phyloP scores from a whole-genome alignment of 2,888 invertebrate species.

The Protodeltote pygarga region DNA sequence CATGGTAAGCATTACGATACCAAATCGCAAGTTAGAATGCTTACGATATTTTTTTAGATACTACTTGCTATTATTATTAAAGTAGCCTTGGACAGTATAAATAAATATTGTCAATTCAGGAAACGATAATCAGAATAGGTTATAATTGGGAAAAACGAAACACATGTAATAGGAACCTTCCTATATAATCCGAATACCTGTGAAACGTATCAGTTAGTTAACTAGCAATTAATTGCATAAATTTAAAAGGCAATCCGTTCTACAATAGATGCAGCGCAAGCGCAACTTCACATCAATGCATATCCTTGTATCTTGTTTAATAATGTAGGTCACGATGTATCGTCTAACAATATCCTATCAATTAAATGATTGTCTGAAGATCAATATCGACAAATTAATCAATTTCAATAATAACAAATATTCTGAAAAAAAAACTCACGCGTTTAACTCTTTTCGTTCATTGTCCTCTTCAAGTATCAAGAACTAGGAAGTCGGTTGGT shows the following conservation, averaged over 20 bases:
- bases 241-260: slow-evolving; percentile 2
- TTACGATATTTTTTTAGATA: slow-evolving; percentile 30
- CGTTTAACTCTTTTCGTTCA: slow-evolving; percentile 66
- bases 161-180: slow-evolving; percentile 20
- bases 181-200: slow-evolving; percentile 21
- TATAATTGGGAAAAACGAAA: slow-evolving; percentile 34
- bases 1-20: slow-evolving; percentile 55
- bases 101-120: slow-evolving; percentile 43
- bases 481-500: slow-evolving; percentile 71
- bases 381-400: slow-evolving; percentile 18
- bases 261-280: slow-evolving; percentile 22
- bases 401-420: background rate
- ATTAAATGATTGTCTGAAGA: slow-evolving; percentile 40
- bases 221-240: background rate
- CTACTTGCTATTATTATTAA: slow-evolving; percentile 19
- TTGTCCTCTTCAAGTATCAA: slow-evolving; percentile 65
- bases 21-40: slow-evolving; percentile 39
- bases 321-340: slow-evolving; percentile 45
- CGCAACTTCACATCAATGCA: slow-evolving; percentile 28
- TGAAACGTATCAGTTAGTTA: slow-evolving; percentile 11
- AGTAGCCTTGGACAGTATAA: slow-evolving; percentile 31
- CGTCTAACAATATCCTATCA: slow-evolving; percentile 34
- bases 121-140: slow-evolving; percentile 28
- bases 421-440: slow-evolving; percentile 42
- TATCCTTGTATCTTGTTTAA: slow-evolving; percentile 38